Percentiles rank a stretch among this genome's conserved stretches.
phyloP scores from a whole-genome alignment of 2,888 invertebrate genomes.

The Pristionchus exspectatus region DNA sequence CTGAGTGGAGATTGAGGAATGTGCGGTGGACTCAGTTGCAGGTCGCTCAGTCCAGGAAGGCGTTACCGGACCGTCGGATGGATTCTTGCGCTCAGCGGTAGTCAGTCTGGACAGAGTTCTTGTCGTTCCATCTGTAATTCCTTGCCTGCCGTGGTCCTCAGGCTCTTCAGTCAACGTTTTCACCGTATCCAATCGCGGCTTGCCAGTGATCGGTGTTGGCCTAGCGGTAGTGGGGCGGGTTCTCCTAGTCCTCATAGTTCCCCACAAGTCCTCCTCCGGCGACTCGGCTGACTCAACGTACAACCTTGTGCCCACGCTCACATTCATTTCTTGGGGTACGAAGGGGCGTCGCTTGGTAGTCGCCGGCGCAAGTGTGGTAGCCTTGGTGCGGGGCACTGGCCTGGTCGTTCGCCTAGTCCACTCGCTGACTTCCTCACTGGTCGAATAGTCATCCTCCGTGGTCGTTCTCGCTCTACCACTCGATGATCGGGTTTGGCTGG shows the following conservation, averaged over 20 bases:
- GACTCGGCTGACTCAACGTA: conserved; percentile 32
- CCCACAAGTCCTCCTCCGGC: not conserved
- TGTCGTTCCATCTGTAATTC: not conserved
- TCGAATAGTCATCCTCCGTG: conserved; percentile 18
- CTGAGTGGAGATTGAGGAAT: not conserved
- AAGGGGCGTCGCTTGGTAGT: not conserved
- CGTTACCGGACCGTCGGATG: not conserved
- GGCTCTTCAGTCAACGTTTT: not conserved
- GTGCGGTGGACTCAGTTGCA: not conserved
- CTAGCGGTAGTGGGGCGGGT: not conserved
- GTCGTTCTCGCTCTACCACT: not conserved
- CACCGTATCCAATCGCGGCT: not conserved
- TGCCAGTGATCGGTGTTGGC: not conserved
- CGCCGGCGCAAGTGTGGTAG: not conserved
- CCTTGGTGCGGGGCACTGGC: not conserved
- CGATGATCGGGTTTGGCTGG: not conserved
- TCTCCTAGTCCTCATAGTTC: not conserved
- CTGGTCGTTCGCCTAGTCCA: not conserved
- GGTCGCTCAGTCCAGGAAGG: not conserved
- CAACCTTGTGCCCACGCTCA: conserved; percentile 4
- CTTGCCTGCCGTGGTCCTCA: not conserved
- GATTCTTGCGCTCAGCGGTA: not conserved
- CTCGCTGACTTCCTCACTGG: conserved; percentile 1
- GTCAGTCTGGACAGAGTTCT: not conserved
- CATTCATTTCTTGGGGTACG: not conserved